Conservation (phyloP, 2,888 invertebrate genomes). For the Limulus polyphemus region DNA sequence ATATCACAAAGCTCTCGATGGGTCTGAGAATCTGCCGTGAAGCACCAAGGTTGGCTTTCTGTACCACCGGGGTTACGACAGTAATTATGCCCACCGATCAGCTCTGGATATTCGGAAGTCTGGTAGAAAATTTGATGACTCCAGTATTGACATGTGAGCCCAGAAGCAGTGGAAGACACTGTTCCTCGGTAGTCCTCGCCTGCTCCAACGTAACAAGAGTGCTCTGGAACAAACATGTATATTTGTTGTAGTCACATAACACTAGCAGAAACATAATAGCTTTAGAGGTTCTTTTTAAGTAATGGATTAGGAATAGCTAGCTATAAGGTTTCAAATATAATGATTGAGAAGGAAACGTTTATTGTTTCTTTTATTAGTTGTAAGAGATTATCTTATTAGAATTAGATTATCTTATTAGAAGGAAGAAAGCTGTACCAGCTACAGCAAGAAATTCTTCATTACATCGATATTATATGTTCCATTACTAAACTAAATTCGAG, state of each 20-base stretch:
- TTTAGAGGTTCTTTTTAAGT: no score
- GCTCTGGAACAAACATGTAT: slow-evolving; percentile 42
- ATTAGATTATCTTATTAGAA: no score
- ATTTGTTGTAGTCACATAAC: not conserved
- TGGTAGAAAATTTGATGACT: slow-evolving; percentile 60
- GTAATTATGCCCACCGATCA: slow-evolving; percentile 78
- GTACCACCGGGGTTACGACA: slow-evolving; percentile 77
- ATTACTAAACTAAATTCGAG: no score
- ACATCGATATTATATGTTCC: no score
- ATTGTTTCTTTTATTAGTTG: no score
- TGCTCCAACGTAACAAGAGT: slow-evolving; percentile 76
- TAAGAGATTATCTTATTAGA: no score
- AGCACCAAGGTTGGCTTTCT: slow-evolving; percentile 80
- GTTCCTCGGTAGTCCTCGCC: slow-evolving; percentile 63
- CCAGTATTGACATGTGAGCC: slow-evolving; percentile 62
- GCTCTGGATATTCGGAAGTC: slow-evolving; percentile 64
- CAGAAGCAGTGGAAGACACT: slow-evolving; percentile 48
- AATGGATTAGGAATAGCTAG: no score
- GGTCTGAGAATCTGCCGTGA: slow-evolving; percentile 42
- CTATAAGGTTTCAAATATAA: no score
- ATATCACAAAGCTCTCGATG: slow-evolving; percentile 73
- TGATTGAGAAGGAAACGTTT: no score
- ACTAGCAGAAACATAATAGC: not conserved
- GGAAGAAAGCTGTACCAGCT: no score
- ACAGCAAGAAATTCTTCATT: no score